Evolutionary conservation across 2,113 vertebrate species (phyloP).

Genomic region (Chaetops frenatus): DNA sequence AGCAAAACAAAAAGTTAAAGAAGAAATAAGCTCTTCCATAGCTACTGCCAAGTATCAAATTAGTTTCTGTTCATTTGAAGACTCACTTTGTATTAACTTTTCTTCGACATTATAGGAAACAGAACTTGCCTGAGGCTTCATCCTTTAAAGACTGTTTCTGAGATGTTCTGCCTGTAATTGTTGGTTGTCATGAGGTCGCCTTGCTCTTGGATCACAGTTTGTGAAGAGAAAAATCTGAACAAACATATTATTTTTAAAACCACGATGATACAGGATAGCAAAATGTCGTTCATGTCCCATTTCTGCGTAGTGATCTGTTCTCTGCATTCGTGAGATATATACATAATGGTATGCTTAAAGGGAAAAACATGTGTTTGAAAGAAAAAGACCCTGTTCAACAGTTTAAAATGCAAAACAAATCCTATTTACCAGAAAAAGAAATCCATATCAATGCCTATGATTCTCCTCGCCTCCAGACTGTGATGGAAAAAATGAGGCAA

Average conservation of each 20-base stretch:
- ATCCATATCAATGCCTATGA: neutral
- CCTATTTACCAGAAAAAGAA: slow-evolving; percentile 31
- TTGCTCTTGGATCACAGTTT: slow-evolving; percentile 62
- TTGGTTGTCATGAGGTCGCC: slow-evolving; percentile 61
- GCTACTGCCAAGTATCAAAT: slow-evolving; percentile 67
- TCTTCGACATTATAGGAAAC: slow-evolving; percentile 65
- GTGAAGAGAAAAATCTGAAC: slow-evolving; percentile 48
- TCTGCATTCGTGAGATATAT: slow-evolving; percentile 39
- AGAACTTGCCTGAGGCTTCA: slow-evolving; percentile 66
- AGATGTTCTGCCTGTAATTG: slow-evolving; percentile 65
- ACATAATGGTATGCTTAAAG: slow-evolving; percentile 28
- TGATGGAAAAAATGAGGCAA: neutral
- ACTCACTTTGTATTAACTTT: slow-evolving; percentile 70
- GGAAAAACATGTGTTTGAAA: slow-evolving; percentile 28
- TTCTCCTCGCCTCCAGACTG: neutral
- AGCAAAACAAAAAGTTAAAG: slow-evolving; percentile 30
- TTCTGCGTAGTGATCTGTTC: slow-evolving; percentile 8
- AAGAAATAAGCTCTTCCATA: slow-evolving; percentile 46
- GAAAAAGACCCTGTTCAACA: neutral
- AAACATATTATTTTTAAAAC: slow-evolving; percentile 63
- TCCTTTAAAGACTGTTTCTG: slow-evolving; percentile 65
- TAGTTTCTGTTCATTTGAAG: slow-evolving; percentile 74
- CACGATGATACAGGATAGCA: slow-evolving; percentile 47
- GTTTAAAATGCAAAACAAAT: slow-evolving; percentile 40
- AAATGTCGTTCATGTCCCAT: slow-evolving; percentile 32